Conservation (phyloP, 2,113 vertebrate species). For the Sakesphorus luctuosus region DNA sequence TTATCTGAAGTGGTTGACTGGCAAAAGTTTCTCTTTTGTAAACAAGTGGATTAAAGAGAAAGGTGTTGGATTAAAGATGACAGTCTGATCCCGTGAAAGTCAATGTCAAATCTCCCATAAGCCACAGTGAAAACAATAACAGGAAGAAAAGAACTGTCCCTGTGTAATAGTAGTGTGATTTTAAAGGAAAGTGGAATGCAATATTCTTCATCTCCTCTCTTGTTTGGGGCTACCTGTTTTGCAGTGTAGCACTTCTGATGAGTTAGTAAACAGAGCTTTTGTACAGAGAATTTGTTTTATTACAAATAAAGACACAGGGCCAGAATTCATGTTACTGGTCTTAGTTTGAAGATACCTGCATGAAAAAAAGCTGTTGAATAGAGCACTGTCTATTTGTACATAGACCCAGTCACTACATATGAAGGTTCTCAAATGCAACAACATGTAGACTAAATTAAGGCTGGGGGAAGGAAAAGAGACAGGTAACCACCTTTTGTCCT, state of each 20-base stretch:
- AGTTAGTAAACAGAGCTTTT: neutral
- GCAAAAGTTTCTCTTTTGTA: conserved; percentile 44
- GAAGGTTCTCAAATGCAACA: neutral
- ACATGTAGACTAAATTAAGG: neutral
- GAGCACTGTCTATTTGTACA: neutral
- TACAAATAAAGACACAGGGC: neutral
- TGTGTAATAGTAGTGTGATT: neutral
- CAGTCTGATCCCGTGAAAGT: conserved; percentile 22
- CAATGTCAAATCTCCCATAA: conserved; percentile 15
- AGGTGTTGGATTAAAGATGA: conserved; percentile 44
- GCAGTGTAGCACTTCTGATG: neutral
- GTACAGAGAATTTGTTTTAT: neutral
- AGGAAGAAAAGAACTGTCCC: neutral
- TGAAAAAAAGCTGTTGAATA: neutral
- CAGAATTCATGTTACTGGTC: neutral
- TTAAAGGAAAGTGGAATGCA: neutral
- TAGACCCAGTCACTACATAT: neutral
- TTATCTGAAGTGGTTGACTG: conserved; percentile 1
- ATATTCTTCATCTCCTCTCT: neutral
- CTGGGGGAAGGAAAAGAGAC: neutral
- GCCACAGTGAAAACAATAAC: neutral
- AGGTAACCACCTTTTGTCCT: neutral
- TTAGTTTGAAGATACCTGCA: neutral
- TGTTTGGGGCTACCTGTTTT: neutral
- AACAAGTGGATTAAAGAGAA: conserved; percentile 27